A percentile compares a stretch with the other conserved stretches of the same genome.
These are phyloP conservation scores for Drosophila borborema DNA, from an alignment of 2,888 invertebrate species.

Conservation along the genomic window DNA sequence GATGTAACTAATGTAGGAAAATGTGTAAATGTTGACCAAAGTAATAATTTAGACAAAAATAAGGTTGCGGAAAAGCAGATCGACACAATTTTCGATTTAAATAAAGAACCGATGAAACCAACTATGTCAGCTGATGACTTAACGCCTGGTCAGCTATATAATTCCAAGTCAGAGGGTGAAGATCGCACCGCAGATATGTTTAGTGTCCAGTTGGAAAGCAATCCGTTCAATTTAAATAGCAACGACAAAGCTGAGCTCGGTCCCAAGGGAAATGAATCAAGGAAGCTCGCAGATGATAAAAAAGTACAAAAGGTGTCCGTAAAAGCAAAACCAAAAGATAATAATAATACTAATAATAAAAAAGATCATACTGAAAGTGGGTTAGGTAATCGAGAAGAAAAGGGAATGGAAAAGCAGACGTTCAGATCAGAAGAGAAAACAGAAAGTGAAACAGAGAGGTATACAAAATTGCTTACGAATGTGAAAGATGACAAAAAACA, in stretches of 20 bases:
- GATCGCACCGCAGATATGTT: neutral
- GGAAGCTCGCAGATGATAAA: no score
- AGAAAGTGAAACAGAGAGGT: neutral
- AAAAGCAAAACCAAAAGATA: neutral
- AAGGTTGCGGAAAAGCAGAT: neutral
- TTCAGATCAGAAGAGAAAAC: neutral
- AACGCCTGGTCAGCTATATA: conserved; percentile 22
- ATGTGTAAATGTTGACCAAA: neutral
- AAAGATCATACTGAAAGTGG: neutral
- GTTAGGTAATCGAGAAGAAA: neutral
- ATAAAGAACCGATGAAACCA: neutral
- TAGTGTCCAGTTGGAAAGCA: neutral
- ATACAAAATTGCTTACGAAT: neutral
- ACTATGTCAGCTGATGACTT: neutral
- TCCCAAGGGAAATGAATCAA: neutral
- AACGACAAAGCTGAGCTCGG: neutral
- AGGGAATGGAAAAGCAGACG: neutral
- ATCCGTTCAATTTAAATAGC: neutral
- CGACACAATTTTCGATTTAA: neutral
- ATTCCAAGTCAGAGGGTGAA: conserved; percentile 16
- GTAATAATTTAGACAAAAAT: neutral
- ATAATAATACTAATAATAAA: no score
- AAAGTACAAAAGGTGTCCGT: neutral
- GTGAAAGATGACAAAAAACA: neutral
- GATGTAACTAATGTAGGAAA: neutral